A percentile compares a stretch with the other conserved stretches of the same genome.
phyloP scores from a whole-genome alignment of 30 jellyfish, hydroid and myxozoan genomes.

The Turritopsis dohrnii region DNA sequence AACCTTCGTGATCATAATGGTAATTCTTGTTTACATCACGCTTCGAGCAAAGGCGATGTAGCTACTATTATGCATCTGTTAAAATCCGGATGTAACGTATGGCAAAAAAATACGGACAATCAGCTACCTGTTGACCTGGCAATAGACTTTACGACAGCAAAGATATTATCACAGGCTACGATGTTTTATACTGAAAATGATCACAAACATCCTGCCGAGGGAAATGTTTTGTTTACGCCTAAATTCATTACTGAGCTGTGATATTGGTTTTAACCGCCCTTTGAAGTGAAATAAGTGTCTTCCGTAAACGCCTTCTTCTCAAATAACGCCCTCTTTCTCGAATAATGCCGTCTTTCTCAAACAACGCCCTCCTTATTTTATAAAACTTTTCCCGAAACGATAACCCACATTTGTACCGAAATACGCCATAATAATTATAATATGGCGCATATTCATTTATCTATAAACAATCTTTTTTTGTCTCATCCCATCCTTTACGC shows the following conservation, averaged over 20 bases:
- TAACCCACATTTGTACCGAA: no score
- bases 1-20: conserved; percentile 15
- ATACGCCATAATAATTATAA: no score
- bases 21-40: conserved; percentile 22
- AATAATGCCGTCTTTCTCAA: no score
- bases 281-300: not conserved
- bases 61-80: conserved; percentile 7
- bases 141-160: conserved; percentile 9
- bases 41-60: conserved; percentile 16
- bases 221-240: not conserved
- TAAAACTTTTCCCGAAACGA: no score
- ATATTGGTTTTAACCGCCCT: not conserved
- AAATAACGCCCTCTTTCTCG: no score
- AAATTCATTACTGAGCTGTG: conserved; percentile 1
- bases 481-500: no score
- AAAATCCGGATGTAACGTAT: conserved; percentile 10
- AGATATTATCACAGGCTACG: conserved; percentile 9
- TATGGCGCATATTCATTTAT: no score
- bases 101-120: not conserved
- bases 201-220: not conserved
- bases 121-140: conserved; percentile 21
- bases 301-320: no score
- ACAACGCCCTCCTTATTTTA: no score
- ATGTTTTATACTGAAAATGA: not conserved
- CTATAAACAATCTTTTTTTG: no score